A percentile compares a stretch with the other conserved stretches of the same genome.
These are phyloP conservation scores for Saguinus midas DNA, from an alignment of 2,113 vertebrate species.

Conservation along the genomic window DNA sequence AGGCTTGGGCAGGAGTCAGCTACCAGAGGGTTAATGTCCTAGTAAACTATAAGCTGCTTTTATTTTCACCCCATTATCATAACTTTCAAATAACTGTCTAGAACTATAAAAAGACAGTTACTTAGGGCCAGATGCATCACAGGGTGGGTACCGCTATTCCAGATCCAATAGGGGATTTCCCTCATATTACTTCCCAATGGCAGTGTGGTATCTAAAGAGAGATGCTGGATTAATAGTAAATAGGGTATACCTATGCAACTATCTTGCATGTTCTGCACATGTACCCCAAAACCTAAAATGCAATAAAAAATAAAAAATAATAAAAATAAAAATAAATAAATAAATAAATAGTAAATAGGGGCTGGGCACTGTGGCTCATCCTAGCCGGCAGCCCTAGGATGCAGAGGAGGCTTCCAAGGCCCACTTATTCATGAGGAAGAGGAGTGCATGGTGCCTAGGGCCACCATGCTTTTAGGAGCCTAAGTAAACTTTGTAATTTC, in stretches of 20 bases:
- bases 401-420: neutral
- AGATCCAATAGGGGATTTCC: neutral
- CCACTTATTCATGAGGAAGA: neutral
- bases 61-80: conserved; percentile 65
- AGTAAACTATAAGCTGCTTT: conserved; percentile 66
- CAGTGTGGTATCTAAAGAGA: neutral
- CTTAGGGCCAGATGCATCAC: conserved; percentile 40
- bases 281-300: too few species aligned
- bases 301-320: too few species aligned
- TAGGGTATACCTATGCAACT: too few species aligned
- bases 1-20: neutral
- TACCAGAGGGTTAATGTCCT: conserved; percentile 58
- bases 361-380: too few species aligned
- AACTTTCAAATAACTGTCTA: conserved; percentile 69
- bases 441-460: neutral
- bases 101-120: conserved; percentile 63
- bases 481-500: neutral
- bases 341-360: neutral
- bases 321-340: too few species aligned
- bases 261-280: too few species aligned
- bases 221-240: neutral
- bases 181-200: neutral
- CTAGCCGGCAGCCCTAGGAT: neutral
- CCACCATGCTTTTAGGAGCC: neutral
- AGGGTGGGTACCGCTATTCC: neutral